Percentiles rank a stretch among this genome's conserved stretches.
phyloP scores from a whole-genome alignment of 1,140 invertebrate genomes.

The Carposina sasakii region DNA sequence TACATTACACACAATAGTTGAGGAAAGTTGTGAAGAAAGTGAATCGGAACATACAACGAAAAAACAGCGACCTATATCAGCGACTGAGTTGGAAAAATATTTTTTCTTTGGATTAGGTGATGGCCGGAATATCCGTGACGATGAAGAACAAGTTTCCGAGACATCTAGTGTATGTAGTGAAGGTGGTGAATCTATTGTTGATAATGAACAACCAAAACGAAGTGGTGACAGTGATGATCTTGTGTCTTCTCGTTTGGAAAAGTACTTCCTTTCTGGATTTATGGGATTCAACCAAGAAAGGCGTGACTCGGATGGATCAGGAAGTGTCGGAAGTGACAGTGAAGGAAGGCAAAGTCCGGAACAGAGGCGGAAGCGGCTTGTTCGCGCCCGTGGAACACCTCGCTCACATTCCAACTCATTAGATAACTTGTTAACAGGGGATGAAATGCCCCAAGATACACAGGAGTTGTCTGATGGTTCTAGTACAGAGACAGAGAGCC shows the following conservation, averaged over 20 bases:
- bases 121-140: slow-evolving; percentile 74
- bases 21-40: slow-evolving; percentile 94
- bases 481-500: slow-evolving; percentile 83
- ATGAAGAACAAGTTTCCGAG: slow-evolving; percentile 86
- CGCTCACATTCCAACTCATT: slow-evolving; percentile 85
- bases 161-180: slow-evolving; percentile 91
- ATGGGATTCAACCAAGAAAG: slow-evolving; percentile 84
- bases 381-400: slow-evolving; percentile 84
- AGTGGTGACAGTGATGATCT: slow-evolving; percentile 79
- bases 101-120: slow-evolving; percentile 90
- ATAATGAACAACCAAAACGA: slow-evolving; percentile 71
- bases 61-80: slow-evolving; percentile 77
- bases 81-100: slow-evolving; percentile 92
- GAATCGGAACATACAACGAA: slow-evolving; percentile 80
- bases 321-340: slow-evolving; percentile 87
- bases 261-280: slow-evolving; percentile 91
- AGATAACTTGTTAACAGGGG: slow-evolving; percentile 79
- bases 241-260: slow-evolving; percentile 89
- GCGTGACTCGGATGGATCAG: slow-evolving; percentile 86
- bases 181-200: slow-evolving; percentile 78
- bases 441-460: slow-evolving; percentile 71
- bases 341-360: slow-evolving; percentile 90
- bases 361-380: slow-evolving; percentile 84
- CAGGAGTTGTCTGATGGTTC: slow-evolving; percentile 79
- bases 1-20: slow-evolving; percentile 93